Evolutionary conservation across 2,888 invertebrate genomes (phyloP).

Genomic region (Gibbula magus): DNA sequence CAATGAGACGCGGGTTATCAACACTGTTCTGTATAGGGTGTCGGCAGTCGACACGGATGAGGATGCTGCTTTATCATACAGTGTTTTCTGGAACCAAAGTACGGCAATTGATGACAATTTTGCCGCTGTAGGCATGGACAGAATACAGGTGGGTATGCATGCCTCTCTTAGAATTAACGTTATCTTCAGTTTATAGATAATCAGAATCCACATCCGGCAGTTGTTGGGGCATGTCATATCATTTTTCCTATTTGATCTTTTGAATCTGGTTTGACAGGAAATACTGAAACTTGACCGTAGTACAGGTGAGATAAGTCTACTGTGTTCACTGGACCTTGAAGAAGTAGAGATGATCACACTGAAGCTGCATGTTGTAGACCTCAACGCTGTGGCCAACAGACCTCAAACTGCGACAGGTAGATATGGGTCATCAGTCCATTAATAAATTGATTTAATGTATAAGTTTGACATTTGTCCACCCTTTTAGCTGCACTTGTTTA

Average conservation of each 20-base stretch:
- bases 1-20: not conserved
- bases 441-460: no score
- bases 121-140: not conserved
- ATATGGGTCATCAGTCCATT: no score
- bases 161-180: no score
- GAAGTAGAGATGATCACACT: slow-evolving; percentile 4
- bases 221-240: no score
- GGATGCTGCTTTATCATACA: not conserved
- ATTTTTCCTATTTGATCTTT: no score
- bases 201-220: no score
- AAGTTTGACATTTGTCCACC: no score
- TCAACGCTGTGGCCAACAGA: not conserved
- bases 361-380: slow-evolving; percentile 17
- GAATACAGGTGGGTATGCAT: not conserved
- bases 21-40: not conserved
- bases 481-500: no score
- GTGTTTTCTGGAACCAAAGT: not conserved
- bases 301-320: not conserved
- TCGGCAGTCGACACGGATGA: not conserved
- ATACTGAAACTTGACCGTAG: not conserved
- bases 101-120: not conserved
- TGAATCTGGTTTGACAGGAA: not conserved
- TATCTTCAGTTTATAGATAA: no score
- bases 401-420: slow-evolving; percentile 30
- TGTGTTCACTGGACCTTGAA: slow-evolving; percentile 22